Conservation (phyloP, 2,113 vertebrate genomes). For the Paracyprichromis sp. region DNA sequence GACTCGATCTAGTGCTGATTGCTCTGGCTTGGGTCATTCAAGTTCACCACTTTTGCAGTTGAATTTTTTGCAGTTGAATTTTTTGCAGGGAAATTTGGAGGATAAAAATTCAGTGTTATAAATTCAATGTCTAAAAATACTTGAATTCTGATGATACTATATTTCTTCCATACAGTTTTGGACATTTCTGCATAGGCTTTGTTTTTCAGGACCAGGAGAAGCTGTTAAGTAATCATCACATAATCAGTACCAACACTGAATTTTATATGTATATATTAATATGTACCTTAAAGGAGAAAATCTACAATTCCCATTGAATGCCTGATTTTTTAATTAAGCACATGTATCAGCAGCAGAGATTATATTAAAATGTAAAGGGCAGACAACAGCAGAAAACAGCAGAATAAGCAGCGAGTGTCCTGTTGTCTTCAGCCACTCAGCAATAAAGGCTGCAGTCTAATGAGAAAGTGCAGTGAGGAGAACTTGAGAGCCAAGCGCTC, state of each 20-base stretch:
- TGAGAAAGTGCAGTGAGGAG: slow-evolving; percentile 18
- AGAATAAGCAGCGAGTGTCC: not conserved
- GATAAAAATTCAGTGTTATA: no score
- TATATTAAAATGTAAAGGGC: not conserved
- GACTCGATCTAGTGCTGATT: no score
- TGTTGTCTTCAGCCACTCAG: slow-evolving; percentile 1
- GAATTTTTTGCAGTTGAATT: no score
- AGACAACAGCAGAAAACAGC: not conserved
- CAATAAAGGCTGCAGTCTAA: slow-evolving; percentile 3
- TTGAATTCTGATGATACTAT: no score
- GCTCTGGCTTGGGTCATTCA: no score
- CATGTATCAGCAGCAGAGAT: not conserved
- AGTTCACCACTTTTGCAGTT: no score
- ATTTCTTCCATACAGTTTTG: no score
- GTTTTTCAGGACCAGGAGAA: not conserved
- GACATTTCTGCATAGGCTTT: not conserved
- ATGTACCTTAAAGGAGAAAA: not conserved
- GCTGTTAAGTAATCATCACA: not conserved
- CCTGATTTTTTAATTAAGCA: not conserved
- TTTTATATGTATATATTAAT: not conserved
- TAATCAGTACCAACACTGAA: not conserved
- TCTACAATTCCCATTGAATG: not conserved
- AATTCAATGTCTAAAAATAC: no score
- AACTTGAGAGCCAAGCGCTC: slow-evolving; percentile 3
- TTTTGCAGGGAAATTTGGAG: no score